Base-by-base conservation (phyloP, 2,888 invertebrate species). In the Microplitis manilae region DNA sequence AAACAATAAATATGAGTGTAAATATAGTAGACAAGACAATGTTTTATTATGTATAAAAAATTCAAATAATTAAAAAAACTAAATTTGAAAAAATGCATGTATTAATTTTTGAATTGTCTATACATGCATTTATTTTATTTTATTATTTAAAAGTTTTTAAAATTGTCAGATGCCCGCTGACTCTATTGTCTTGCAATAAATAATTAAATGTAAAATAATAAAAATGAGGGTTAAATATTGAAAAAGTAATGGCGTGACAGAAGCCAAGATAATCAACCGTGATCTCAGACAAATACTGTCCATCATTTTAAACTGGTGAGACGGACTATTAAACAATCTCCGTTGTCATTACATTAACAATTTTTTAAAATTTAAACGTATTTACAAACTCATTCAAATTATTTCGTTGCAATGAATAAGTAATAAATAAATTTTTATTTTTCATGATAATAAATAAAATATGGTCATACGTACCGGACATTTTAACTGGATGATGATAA, bases 181-280 rank as follows among this genome's bases (percentile, higher is more conserved):
- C 13, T 9, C 7, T 59, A n/a, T n/a, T 59, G n/a, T 13, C 59
- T 59, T 62, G 17, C 38, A 39, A 73, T 73, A 15, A 50, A 20
- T 65, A 38, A 17, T 30, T 30, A 61, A 20, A 30, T 41, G 68
- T 20, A 17, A 6, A 13, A 13, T 50, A 9, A 40, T 61, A n/a
- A 59, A 71, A 73, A 73, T 41, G 41, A 17, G 60, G 88, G 88
- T 88, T 88, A 88, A 80, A 82, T 83, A 62, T 68, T 73, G 50
- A 82, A 79, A 50, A 50, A 50, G 13, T 85, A 88, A 87, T 88
- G 89, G 87, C 88, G 88, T 89, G 87, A 85, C 83, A 88, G 85
- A 87, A 89, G 88, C 86, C 89, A 88, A 81, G 82, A 84, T 85
- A 81, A 81, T 84, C 79, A 83, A 87, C 88, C 89, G 88, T 89